Conservation (phyloP, 2,797 vertebrate genomes). For the Lerista edwardsae region DNA sequence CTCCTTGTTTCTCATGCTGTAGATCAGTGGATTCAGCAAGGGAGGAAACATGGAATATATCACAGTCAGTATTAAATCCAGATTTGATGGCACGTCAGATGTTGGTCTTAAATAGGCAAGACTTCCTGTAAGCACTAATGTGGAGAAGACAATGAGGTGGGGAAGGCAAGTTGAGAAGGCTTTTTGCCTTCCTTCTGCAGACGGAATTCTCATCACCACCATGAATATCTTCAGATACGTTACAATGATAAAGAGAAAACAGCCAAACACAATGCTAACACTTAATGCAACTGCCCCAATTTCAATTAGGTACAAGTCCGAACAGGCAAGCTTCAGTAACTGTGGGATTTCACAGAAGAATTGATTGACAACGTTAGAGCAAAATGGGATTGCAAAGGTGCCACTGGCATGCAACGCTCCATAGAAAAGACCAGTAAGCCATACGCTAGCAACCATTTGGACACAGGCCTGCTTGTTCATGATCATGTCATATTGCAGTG, state of each 20-base stretch:
- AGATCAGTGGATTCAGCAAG: not conserved
- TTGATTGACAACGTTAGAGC: constrained; percentile 9
- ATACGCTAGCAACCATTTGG: not conserved
- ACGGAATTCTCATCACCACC: not conserved
- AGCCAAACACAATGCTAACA: not conserved
- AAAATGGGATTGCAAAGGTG: constrained; percentile 27
- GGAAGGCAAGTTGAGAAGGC: not conserved
- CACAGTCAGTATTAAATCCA: not conserved
- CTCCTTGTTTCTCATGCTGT: constrained; percentile 4
- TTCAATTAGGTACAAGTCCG: constrained; percentile 4
- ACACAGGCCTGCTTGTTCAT: constrained; percentile 24
- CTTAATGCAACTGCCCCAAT: not conserved
- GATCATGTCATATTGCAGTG: constrained; percentile 18
- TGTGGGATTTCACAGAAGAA: constrained; percentile 21
- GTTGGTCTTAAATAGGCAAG: not conserved
- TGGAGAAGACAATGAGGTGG: constrained; percentile 1
- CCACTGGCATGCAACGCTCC: constrained; percentile 7
- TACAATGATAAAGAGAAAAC: not conserved
- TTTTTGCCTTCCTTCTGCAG: not conserved
- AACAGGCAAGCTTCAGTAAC: not conserved
- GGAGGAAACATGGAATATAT: not conserved
- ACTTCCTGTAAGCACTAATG: not conserved
- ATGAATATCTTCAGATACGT: not conserved
- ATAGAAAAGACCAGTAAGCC: not conserved
- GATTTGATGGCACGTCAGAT: not conserved